Percentiles rank a stretch among this genome's conserved stretches.
Evolutionary conservation across 2,888 invertebrate species (phyloP).

Genomic region (Leucozona laternaria): DNA sequence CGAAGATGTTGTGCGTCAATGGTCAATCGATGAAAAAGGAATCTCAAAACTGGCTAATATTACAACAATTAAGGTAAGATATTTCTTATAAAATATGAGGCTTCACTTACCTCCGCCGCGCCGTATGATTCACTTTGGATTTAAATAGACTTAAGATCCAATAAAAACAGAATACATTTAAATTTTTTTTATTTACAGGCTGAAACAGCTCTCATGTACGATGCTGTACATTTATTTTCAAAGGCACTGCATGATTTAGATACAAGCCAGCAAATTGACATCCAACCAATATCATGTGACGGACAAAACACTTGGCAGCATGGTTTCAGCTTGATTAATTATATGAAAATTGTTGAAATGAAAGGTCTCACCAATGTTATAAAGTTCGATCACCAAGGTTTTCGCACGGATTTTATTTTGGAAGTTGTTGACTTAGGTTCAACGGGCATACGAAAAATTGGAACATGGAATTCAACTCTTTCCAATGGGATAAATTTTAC

Average conservation of each 20-base stretch:
- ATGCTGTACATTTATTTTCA: constrained; percentile 96
- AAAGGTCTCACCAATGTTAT: constrained; percentile 96
- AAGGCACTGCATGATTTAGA: constrained; percentile 96
- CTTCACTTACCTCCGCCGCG: too few species aligned
- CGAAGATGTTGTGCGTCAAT: constrained; percentile 90
- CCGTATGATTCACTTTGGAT: too few species aligned
- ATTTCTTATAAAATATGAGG: too few species aligned
- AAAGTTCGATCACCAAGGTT: constrained; percentile 97
- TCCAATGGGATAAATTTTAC: constrained; percentile 93
- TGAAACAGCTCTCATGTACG: constrained; percentile 98
- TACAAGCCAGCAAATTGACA: constrained; percentile 94
- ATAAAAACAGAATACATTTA: too few species aligned
- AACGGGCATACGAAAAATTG: constrained; percentile 92
- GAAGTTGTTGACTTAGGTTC: constrained; percentile 96
- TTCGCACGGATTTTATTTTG: constrained; percentile 94
- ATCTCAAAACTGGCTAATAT: constrained; percentile 85
- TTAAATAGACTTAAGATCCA: too few species aligned
- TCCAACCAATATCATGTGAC: constrained; percentile 94
- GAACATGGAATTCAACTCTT: constrained; percentile 92
- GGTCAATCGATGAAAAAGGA: constrained; percentile 90
- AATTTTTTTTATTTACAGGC: constrained; percentile 86
- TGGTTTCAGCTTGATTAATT: constrained; percentile 97
- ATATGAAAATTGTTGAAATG: constrained; percentile 98
- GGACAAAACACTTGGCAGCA: constrained; percentile 96
- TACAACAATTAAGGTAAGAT: constrained; percentile 83